A percentile compares a stretch with the other conserved stretches of the same genome.
These are phyloP conservation scores for Stigmatopora argus DNA, from an alignment of 2,113 vertebrate genomes.

Conservation along the genomic window DNA sequence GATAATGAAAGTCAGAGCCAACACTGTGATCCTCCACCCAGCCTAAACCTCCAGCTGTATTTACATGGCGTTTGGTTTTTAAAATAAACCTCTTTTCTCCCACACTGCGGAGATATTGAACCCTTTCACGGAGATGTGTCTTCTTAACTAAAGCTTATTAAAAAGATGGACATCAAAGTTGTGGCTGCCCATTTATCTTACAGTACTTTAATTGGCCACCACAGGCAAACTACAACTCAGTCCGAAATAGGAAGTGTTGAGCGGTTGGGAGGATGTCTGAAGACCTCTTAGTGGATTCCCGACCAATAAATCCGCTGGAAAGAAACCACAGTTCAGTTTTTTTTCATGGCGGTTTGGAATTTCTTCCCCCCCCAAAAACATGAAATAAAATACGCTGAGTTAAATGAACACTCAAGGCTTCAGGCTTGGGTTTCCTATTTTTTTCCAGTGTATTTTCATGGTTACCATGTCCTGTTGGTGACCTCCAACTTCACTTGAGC, in stretches of 20 bases:
- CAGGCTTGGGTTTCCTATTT: constrained; percentile 51
- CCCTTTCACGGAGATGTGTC: constrained; percentile 73
- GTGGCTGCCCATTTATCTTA: constrained; percentile 67
- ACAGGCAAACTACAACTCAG: constrained; percentile 65
- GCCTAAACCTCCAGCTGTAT: constrained; percentile 66
- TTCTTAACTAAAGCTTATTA: constrained; percentile 78
- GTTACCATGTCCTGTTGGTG: constrained; percentile 48
- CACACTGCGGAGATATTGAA: constrained; percentile 70
- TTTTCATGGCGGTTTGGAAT: constrained; percentile 55
- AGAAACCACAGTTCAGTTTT: constrained; percentile 57
- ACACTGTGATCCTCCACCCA: constrained; percentile 51
- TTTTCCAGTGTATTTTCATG: constrained; percentile 41
- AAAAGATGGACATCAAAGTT: constrained; percentile 73
- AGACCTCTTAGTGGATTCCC: constrained; percentile 66
- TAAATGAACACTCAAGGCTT: constrained; percentile 50
- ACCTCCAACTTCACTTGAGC: constrained; percentile 50
- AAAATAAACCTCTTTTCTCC: constrained; percentile 71
- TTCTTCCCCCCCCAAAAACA: constrained; percentile 52
- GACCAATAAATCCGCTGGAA: constrained; percentile 65
- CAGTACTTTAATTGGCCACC: constrained; percentile 70
- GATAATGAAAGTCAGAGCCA: constrained; percentile 64
- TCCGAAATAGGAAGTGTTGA: constrained; percentile 61
- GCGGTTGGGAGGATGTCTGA: constrained; percentile 52
- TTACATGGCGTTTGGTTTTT: constrained; percentile 69
- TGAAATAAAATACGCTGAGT: constrained; percentile 60